Conservation (phyloP, 1,140 invertebrate genomes). For the Macrosteles quadrilineatus region DNA sequence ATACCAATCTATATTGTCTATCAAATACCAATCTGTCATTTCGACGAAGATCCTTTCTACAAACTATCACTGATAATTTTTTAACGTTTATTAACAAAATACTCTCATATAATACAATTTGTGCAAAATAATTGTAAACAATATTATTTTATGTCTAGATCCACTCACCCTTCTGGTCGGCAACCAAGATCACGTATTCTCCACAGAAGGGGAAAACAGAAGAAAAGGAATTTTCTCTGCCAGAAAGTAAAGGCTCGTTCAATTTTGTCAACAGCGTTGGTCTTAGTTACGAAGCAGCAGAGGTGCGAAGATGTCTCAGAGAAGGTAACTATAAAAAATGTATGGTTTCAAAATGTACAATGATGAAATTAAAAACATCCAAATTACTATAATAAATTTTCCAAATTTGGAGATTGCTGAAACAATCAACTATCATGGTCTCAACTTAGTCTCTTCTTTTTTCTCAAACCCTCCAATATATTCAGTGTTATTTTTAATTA, state of each 20-base stretch:
- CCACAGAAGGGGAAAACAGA: conserved; percentile 34
- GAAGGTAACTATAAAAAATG: conserved; percentile 51
- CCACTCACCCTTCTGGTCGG: conserved; percentile 51
- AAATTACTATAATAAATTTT: not conserved
- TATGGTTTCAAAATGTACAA: conserved; percentile 29
- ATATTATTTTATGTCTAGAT: not conserved
- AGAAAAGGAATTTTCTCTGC: conserved; percentile 57
- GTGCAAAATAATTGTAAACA: too few species aligned
- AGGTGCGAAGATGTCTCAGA: conserved; percentile 67
- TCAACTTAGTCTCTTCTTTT: not conserved
- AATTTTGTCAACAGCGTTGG: conserved; percentile 70
- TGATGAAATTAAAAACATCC: conserved; percentile 17
- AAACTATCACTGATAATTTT: too few species aligned
- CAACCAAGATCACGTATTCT: conserved; percentile 47
- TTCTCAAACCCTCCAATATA: not conserved
- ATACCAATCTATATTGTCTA: too few species aligned
- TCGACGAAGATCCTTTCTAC: too few species aligned
- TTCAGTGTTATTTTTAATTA: too few species aligned
- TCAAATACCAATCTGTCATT: too few species aligned
- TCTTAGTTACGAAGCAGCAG: conserved; percentile 71
- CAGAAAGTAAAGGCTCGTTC: conserved; percentile 53
- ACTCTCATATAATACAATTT: too few species aligned
- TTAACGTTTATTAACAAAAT: too few species aligned
- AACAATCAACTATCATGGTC: not conserved
- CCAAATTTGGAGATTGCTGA: not conserved